Evolutionary conservation across 2,113 vertebrate species (phyloP).

Genomic region (Sylvia atricapilla): DNA sequence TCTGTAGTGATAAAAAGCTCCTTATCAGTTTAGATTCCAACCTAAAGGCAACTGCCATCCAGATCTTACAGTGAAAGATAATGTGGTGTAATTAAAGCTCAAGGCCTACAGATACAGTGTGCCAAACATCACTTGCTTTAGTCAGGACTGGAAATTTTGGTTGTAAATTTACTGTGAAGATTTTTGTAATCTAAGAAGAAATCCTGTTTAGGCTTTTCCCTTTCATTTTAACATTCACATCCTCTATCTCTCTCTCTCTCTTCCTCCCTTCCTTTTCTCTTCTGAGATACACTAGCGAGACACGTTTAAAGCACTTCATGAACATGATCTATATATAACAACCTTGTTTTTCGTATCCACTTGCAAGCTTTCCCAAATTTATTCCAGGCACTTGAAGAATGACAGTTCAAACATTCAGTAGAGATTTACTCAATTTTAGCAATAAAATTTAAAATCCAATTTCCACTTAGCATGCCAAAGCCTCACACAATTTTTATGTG

Average conservation of each 20-base stretch:
- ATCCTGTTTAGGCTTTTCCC: not conserved
- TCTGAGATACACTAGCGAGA: not conserved
- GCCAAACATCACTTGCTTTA: conserved; percentile 14
- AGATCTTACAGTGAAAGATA: conserved; percentile 72
- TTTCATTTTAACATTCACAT: not conserved
- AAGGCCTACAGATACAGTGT: not conserved
- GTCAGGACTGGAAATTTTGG: conserved; percentile 29
- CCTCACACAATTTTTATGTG: conserved; percentile 1
- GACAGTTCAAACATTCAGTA: conserved; percentile 2
- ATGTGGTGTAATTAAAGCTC: conserved; percentile 46
- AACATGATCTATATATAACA: not conserved
- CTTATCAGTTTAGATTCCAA: conserved; percentile 73
- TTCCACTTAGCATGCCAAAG: conserved; percentile 10
- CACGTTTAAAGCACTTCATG: not conserved
- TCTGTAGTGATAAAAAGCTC: conserved; percentile 53
- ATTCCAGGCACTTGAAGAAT: conserved; percentile 14
- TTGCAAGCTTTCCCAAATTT: conserved; percentile 35
- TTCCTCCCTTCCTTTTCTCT: not conserved
- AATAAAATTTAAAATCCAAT: conserved; percentile 29
- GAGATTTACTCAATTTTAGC: conserved; percentile 26
- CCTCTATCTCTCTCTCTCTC: not conserved
- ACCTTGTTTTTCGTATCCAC: not conserved
- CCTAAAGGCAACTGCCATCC: conserved; percentile 65
- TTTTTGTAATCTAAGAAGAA: conserved; percentile 17
- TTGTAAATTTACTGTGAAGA: conserved; percentile 17